phyloP scores from a whole-genome alignment of 2,888 invertebrate genomes.

The Drosophila trichaetosa region DNA sequence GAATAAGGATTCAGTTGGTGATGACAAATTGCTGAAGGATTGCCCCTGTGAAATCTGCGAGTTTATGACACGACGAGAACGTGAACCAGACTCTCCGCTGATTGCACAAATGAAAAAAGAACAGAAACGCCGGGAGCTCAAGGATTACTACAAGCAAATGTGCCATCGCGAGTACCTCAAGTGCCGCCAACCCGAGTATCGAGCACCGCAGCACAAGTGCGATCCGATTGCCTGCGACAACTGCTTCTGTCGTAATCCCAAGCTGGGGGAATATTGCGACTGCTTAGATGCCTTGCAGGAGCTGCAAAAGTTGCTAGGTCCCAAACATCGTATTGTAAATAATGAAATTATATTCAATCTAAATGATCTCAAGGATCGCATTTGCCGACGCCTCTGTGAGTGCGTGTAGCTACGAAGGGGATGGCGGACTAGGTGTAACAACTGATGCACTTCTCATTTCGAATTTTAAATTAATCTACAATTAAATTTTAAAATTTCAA shows the following conservation, averaged over 20 bases:
- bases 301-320: constrained; percentile 46
- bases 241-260: constrained; percentile 39
- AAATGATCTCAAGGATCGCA: constrained; percentile 40
- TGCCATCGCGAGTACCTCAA: constrained; percentile 30
- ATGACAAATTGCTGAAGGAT: constrained; percentile 9
- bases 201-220: constrained; percentile 32
- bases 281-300: constrained; percentile 52
- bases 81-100: constrained; percentile 36
- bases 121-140: constrained; percentile 23
- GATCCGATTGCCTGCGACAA: constrained; percentile 32
- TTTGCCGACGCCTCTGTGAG: constrained; percentile 46
- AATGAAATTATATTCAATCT: constrained; percentile 42
- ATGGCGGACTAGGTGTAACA: neutral
- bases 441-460: neutral
- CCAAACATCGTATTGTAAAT: constrained; percentile 24
- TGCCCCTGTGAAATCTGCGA: constrained; percentile 45
- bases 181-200: constrained; percentile 7
- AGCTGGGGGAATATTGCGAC: constrained; percentile 41
- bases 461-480: neutral
- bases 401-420: constrained; percentile 19
- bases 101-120: constrained; percentile 40
- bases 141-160: constrained; percentile 27
- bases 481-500: neutral
- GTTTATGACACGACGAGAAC: constrained; percentile 9
- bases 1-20: neutral